Base-by-base conservation (phyloP, 1,140 invertebrate species). In the Caenorhabditis remanei region DNA sequence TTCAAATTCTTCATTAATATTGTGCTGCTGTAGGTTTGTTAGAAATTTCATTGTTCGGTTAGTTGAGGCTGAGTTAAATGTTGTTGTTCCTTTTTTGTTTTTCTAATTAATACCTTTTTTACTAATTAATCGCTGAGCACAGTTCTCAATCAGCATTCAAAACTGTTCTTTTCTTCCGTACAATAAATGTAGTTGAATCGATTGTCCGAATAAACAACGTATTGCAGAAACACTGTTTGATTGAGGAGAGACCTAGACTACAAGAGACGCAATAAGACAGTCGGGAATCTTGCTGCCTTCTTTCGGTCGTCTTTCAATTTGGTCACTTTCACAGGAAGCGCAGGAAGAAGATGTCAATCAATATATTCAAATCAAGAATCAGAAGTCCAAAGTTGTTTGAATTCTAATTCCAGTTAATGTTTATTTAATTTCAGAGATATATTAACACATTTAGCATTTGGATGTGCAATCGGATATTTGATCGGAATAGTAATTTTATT, bases 121-220 rank as follows among this genome's bases (percentile, higher is more conserved):
- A 4, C 19, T 21, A 1, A n/a, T 50, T 19, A 50, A 79, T 50
- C 11, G 16, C 1, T 9, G 46, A 48, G 14, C n/a, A 8, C 14
- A 2, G 16, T 46, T 14, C 16, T 43, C 24, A 13, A 71, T n/a
- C 65, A 46, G 46, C 43, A 63, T 63, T 46, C 65, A 46, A 71
- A 14, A 8, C 41, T 46, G 16, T 48, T 21, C 65, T 71, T 41
- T 46, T 71, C 65, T 71, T 71, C 65, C 65, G 43, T 71, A 48
- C 65, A 71, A 71, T 71, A 71, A 71, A 71, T 71, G 65, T 71
- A 71, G 65, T 71, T 71, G 65, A 71, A 71, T 71, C 65, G 41
- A 46, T 46, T 16, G 16, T 48, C 24, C 19, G 61, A 65, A 65
- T 71, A 46, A 43, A n/a, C 43, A 46, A 3, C 21, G n/a, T 63